Percentiles rank a stretch among this genome's conserved stretches.
Evolutionary conservation across 2,888 invertebrate genomes (phyloP).

Genomic region (Emmelina monodactyla): DNA sequence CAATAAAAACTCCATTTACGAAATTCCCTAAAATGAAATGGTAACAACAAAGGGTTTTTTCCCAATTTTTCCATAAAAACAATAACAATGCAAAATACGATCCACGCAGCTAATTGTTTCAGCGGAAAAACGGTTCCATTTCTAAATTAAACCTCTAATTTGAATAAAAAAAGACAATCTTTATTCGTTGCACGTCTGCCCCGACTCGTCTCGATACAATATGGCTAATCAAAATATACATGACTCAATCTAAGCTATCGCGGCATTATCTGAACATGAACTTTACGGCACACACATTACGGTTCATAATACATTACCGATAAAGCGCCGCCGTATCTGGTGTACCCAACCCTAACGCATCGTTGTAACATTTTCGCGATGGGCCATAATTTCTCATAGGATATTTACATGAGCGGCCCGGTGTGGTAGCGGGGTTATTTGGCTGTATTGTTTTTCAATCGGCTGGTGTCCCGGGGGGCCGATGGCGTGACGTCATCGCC

Average conservation of each 20-base stretch:
- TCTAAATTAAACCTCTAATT: neutral
- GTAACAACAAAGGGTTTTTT: no score
- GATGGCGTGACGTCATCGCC: conserved; percentile 19
- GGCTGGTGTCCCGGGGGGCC: conserved; percentile 11
- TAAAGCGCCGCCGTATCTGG: no score
- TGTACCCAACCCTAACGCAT: neutral
- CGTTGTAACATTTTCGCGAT: neutral
- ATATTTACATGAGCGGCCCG: conserved; percentile 16
- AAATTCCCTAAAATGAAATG: no score
- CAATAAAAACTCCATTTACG: no score
- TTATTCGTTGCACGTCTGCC: neutral
- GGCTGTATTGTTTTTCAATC: conserved; percentile 23
- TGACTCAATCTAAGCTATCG: no score
- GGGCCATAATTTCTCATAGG: conserved; percentile 9
- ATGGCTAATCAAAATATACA: neutral
- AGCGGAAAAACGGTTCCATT: no score
- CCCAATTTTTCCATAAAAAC: no score
- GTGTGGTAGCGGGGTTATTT: conserved; percentile 12
- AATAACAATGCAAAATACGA: no score
- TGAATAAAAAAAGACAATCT: neutral
- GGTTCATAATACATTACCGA: no score
- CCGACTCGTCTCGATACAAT: neutral
- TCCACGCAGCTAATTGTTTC: no score
- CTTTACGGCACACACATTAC: no score
- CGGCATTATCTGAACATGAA: no score